Base-by-base conservation (phyloP, 2,797 vertebrate genomes). In the Takifugu rubripes region DNA sequence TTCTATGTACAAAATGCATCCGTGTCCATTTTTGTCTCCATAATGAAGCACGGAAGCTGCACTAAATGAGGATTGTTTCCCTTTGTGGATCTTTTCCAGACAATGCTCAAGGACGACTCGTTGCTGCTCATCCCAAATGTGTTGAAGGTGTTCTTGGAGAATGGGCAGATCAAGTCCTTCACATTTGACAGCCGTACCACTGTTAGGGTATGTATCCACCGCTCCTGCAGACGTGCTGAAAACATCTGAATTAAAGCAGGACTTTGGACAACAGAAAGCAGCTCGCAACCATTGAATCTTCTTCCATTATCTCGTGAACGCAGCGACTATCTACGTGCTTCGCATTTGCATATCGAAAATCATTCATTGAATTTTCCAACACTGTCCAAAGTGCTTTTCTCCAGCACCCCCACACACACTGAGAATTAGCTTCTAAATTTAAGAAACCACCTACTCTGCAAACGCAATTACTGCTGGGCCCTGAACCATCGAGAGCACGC, bases 151-250 rank as follows among this genome's bases (percentile, higher is more conserved):
- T 99, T 98, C 90, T 89, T 99, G 89, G 97, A 99, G 91, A 99
- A 99, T 56, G 97, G 97, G 66, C 97, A 99, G 83, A 99, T 99
- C 84, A 99, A 99, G 89, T 99, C 96, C 53, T 99, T 99, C 83
- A 99, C 97, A 0, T 99, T 99, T 36, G 97, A 99, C 83, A 96
- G 94, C 87, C 93, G 96, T 72, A 99, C 97, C 79, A 98, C 97
- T 17, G 97, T 99, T 84, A 94, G 95, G 95, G 96, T 96, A 89
- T 46, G 92, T 87, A 70, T 65, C 29, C 25, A 69, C 21, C 5
- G 6, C 24, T 48, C 1, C 21, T 25, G 47, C 50, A 57, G 25
- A 3, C 25, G 5, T n/a, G 25, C 12, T 11, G 56, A 49, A 14
- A 25, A 33, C 24, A 17, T 21, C 3, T 16, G 29, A 58, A 47